Evolutionary conservation across 2,113 vertebrate genomes (phyloP).

Genomic region (Xiphophorus hellerii): DNA sequence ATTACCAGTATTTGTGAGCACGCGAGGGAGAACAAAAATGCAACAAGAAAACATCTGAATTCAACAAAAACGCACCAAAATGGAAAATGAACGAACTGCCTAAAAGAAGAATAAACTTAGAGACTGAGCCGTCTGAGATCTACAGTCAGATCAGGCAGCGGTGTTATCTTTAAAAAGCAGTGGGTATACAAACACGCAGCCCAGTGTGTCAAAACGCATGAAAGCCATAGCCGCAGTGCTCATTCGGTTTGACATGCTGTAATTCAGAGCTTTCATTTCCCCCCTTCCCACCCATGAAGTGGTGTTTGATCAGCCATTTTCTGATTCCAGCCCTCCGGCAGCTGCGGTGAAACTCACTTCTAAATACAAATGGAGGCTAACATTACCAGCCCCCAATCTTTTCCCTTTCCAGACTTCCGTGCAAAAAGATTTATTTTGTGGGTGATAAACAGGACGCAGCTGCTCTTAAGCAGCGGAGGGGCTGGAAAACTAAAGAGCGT

Average conservation of each 20-base stretch:
- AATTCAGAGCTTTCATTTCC: slow-evolving; percentile 38
- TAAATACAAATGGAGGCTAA: slow-evolving; percentile 75
- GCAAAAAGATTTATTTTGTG: slow-evolving; percentile 69
- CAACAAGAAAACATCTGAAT: slow-evolving; percentile 14
- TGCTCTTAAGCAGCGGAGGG: slow-evolving; percentile 70
- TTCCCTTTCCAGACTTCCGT: slow-evolving; percentile 58
- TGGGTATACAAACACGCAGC: slow-evolving; percentile 31
- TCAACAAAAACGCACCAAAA: slow-evolving; percentile 37
- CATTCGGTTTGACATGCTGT: slow-evolving; percentile 38
- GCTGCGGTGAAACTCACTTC: slow-evolving; percentile 67
- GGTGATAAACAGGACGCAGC: slow-evolving; percentile 85
- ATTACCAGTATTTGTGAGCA: slow-evolving; percentile 16
- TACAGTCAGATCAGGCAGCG: slow-evolving; percentile 32
- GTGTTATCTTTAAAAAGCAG: slow-evolving; percentile 39
- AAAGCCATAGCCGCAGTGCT: slow-evolving; percentile 37
- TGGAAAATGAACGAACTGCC: slow-evolving; percentile 14
- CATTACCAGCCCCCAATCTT: slow-evolving; percentile 50
- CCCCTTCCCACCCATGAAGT: slow-evolving; percentile 42
- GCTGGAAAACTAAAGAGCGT: slow-evolving; percentile 54
- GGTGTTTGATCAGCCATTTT: slow-evolving; percentile 73
- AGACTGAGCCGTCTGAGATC: slow-evolving; percentile 36
- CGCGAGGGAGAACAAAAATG: slow-evolving; percentile 12
- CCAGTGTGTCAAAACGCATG: slow-evolving; percentile 47
- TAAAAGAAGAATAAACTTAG: slow-evolving; percentile 21
- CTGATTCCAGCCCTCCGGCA: slow-evolving; percentile 62